Evolutionary conservation across 2,113 vertebrate species (phyloP).

Genomic region (Malurus cyaneus): DNA sequence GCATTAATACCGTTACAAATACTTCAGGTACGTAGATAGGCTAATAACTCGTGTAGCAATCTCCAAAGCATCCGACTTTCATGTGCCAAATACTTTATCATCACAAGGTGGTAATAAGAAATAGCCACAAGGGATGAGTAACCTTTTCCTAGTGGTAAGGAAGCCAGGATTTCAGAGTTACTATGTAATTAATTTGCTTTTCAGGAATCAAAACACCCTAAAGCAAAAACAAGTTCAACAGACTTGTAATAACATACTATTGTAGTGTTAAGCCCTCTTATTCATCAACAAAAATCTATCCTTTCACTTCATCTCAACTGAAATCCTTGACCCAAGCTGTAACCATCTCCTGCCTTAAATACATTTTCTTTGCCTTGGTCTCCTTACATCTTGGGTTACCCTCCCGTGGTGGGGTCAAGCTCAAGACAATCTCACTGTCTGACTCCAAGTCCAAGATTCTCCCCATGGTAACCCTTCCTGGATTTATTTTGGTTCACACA

Average conservation of each 20-base stretch:
- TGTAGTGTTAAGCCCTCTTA: constrained; percentile 26
- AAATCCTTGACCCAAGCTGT: not conserved
- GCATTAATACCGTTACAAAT: not conserved
- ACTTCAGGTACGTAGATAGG: not conserved
- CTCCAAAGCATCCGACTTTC: constrained; percentile 41
- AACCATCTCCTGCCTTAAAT: not conserved
- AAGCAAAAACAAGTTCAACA: constrained; percentile 67
- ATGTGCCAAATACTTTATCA: constrained; percentile 51
- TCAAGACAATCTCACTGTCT: not conserved
- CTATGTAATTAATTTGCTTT: constrained; percentile 60
- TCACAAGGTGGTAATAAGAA: constrained; percentile 65
- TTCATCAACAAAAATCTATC: constrained; percentile 21
- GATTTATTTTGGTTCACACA: not conserved
- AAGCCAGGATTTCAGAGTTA: constrained; percentile 52
- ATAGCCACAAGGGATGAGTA: constrained; percentile 56
- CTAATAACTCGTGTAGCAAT: constrained; percentile 31
- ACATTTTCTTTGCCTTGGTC: not conserved
- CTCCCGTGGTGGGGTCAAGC: not conserved
- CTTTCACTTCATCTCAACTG: accelerated
- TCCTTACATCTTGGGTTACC: not conserved
- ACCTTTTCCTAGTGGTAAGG: constrained; percentile 54
- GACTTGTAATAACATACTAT: constrained; percentile 57
- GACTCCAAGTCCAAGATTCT: not conserved
- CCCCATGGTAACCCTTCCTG: not conserved
- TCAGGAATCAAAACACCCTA: constrained; percentile 66